Evolutionary conservation across 2,888 invertebrate species (phyloP).

Genomic region (Rotaria magnacalcarata): DNA sequence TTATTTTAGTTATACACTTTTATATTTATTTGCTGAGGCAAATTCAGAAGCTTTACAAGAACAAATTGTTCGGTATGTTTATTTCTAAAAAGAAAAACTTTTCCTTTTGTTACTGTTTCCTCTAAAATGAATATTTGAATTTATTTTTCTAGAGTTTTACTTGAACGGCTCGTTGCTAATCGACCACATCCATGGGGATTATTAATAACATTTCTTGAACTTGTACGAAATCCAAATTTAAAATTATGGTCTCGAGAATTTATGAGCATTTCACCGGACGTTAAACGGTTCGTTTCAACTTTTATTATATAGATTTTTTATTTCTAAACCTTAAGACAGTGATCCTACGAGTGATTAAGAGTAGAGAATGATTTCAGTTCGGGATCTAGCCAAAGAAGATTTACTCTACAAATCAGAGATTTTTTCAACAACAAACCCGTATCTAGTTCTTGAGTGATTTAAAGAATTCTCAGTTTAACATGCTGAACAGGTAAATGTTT

Average conservation of each 20-base stretch:
- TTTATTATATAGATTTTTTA: neutral
- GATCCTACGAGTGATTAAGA: too few relatives aligned
- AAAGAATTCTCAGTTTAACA: too few relatives aligned
- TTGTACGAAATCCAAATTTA: conserved; percentile 75
- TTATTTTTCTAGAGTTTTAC: conserved; percentile 66
- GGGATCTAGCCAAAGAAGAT: too few relatives aligned
- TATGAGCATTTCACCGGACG: conserved; percentile 97
- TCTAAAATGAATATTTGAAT: neutral
- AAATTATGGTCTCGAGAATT: conserved; percentile 99
- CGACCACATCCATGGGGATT: conserved; percentile 98
- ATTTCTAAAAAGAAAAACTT: too few relatives aligned
- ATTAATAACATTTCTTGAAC: conserved; percentile 93
- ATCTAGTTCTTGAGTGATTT: too few relatives aligned
- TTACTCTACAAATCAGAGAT: too few relatives aligned
- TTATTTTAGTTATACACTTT: conserved; percentile 93
- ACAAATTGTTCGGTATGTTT: conserved; percentile 72
- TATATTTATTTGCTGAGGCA: conserved; percentile 93
- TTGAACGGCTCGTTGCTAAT: conserved; percentile 93
- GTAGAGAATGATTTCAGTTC: too few relatives aligned
- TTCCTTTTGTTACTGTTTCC: too few relatives aligned
- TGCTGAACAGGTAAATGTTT: too few relatives aligned
- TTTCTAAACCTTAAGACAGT: too few relatives aligned
- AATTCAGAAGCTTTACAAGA: conserved; percentile 95
- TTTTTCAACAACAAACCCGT: too few relatives aligned
- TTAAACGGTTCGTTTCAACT: conserved; percentile 85